A percentile compares a stretch with the other conserved stretches of the same genome.
Conservation (phyloP, 2,888 invertebrate genomes). For the Glomeris marginata region DNA sequence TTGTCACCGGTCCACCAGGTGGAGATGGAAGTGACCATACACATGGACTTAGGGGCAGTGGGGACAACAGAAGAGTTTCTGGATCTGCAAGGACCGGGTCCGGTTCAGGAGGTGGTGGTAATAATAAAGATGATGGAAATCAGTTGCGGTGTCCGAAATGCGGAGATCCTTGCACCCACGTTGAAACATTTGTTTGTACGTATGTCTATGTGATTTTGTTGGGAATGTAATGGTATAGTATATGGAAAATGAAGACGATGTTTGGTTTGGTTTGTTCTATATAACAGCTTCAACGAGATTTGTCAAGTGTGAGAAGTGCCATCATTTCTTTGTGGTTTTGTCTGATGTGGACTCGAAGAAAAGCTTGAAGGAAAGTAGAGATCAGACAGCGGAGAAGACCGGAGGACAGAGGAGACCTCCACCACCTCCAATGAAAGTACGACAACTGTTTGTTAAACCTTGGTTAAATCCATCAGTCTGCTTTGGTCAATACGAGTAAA, state of each 20-base stretch:
- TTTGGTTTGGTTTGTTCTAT: too few relatives aligned
- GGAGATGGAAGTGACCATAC: constrained; percentile 13
- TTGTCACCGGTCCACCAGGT: constrained; percentile 17
- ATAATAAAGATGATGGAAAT: constrained; percentile 16
- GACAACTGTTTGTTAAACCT: not conserved
- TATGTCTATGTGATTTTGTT: constrained; percentile 17
- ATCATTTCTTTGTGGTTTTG: constrained; percentile 91
- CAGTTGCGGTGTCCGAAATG: constrained; percentile 71
- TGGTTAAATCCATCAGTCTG: not conserved
- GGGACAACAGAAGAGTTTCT: constrained; percentile 7
- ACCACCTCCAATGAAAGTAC: constrained; percentile 78
- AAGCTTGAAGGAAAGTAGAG: constrained; percentile 49
- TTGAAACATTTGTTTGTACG: constrained; percentile 87
- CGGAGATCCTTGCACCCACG: constrained; percentile 92
- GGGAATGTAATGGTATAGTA: constrained; percentile 10
- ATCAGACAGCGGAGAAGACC: constrained; percentile 44
- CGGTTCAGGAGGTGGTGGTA: constrained; percentile 48
- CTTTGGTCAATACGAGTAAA: too few relatives aligned
- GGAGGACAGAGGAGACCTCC: constrained; percentile 43
- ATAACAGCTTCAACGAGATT: constrained; percentile 68
- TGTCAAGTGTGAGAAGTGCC: constrained; percentile 95
- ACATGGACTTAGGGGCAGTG: constrained; percentile 12
- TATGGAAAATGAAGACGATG: too few relatives aligned
- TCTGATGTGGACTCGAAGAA: constrained; percentile 86
- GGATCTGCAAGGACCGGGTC: constrained; percentile 8